Conservation (phyloP, 2,888 invertebrate species). For the Crepidodera aurea region DNA sequence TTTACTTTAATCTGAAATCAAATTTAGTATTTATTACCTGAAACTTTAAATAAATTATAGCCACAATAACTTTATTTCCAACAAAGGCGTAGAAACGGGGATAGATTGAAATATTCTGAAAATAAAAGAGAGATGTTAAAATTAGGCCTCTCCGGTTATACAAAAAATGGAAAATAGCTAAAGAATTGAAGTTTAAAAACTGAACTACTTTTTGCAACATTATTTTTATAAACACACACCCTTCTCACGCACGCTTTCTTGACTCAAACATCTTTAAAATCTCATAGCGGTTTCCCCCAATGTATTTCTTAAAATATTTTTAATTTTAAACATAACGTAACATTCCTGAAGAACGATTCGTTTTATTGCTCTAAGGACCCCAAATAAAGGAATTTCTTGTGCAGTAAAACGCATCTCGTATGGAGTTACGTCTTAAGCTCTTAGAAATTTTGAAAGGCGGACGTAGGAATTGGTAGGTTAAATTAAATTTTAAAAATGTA, state of each 20-base stretch:
- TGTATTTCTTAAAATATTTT: slow-evolving; percentile 11
- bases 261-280: background rate
- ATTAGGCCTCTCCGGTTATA: no score
- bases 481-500: no score
- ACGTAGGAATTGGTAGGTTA: no score
- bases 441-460: slow-evolving; percentile 3
- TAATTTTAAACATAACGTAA: slow-evolving; percentile 18
- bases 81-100: background rate
- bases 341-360: slow-evolving; percentile 2
- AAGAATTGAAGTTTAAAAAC: no score
- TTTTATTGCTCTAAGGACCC: slow-evolving; percentile 16
- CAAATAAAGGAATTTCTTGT: slow-evolving; percentile 17
- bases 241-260: no score
- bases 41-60: no score
- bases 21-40: background rate
- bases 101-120: no score
- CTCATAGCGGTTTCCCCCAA: background rate
- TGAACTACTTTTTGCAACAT: no score
- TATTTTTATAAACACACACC: no score
- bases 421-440: slow-evolving; percentile 1
- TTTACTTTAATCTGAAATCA: background rate
- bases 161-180: no score
- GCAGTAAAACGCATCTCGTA: slow-evolving; percentile 7
- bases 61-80: no score
- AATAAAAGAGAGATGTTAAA: no score